A percentile compares a stretch with the other conserved stretches of the same genome.
These are phyloP conservation scores for Chunga burmeisteri DNA, from an alignment of 2,113 vertebrate species.

Conservation along the genomic window DNA sequence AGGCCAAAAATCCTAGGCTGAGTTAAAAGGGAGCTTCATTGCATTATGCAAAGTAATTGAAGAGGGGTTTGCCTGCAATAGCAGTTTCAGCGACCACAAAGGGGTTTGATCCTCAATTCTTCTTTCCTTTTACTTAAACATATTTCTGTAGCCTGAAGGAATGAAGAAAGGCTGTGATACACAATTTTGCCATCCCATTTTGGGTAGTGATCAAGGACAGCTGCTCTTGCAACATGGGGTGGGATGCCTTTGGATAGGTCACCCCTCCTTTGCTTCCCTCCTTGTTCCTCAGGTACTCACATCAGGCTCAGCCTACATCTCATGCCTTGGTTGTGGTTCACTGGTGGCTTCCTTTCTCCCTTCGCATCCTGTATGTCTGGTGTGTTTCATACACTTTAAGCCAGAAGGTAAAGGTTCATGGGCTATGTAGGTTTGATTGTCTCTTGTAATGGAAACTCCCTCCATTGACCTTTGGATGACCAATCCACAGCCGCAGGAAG, in stretches of 20 bases:
- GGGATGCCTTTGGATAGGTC: not conserved
- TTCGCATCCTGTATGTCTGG: not conserved
- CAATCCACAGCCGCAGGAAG: not conserved
- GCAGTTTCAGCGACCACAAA: not conserved
- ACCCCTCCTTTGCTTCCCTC: not conserved
- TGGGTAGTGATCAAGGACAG: not conserved
- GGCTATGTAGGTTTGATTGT: not conserved
- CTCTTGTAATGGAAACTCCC: not conserved
- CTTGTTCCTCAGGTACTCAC: not conserved
- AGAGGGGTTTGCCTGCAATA: not conserved
- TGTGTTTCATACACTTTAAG: not conserved
- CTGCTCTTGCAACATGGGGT: rapidly evolving
- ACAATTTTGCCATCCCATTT: not conserved
- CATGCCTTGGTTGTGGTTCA: not conserved
- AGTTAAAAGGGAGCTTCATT: conserved; percentile 8
- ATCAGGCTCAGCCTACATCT: not conserved
- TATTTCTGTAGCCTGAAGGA: not conserved
- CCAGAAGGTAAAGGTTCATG: not conserved
- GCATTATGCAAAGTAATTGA: not conserved
- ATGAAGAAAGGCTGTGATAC: not conserved
- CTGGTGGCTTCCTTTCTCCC: not conserved
- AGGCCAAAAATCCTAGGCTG: not conserved
- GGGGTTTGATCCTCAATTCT: not conserved
- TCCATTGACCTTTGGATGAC: not conserved
- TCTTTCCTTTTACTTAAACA: not conserved